These are phyloP conservation scores for Patella ulyssiponensis DNA, from an alignment of 2,888 invertebrate species.

Conservation along the genomic window DNA sequence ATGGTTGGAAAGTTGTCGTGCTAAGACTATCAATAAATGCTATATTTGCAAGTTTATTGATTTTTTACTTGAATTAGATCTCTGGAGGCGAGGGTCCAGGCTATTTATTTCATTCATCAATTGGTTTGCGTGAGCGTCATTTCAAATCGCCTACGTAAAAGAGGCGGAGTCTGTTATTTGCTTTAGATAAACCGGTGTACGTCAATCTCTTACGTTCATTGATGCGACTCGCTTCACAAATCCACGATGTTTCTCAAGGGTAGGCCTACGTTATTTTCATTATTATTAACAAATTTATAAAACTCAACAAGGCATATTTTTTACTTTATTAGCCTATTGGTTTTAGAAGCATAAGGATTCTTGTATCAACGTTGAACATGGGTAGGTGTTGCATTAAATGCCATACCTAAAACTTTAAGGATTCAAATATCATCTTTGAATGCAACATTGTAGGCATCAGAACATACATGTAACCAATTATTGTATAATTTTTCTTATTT, in stretches of 20 bases:
- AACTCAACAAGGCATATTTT: background rate
- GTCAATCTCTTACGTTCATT: slow-evolving; percentile 6
- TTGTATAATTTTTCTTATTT: background rate
- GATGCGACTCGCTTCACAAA: background rate
- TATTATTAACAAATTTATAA: background rate
- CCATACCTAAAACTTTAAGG: too few species aligned
- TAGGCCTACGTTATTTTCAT: slow-evolving; percentile 6
- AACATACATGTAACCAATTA: too few species aligned
- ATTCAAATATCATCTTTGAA: too few species aligned
- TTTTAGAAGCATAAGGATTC: background rate
- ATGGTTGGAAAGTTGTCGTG: background rate
- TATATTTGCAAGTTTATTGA: background rate
- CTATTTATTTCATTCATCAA: slow-evolving; percentile 11
- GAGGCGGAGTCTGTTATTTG: slow-evolving; percentile 49
- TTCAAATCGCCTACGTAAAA: slow-evolving; percentile 42
- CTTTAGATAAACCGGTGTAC: slow-evolving; percentile 35
- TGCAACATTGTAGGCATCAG: too few species aligned
- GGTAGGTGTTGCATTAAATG: background rate
- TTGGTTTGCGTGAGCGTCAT: slow-evolving; percentile 8
- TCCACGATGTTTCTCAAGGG: background rate
- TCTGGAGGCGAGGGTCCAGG: background rate
- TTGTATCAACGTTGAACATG: background rate
- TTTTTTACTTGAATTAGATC: background rate
- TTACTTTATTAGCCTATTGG: slow-evolving; percentile 3
- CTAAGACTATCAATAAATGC: background rate